phyloP scores from a whole-genome alignment of 2,888 invertebrate genomes.

The Erannis defoliaria region DNA sequence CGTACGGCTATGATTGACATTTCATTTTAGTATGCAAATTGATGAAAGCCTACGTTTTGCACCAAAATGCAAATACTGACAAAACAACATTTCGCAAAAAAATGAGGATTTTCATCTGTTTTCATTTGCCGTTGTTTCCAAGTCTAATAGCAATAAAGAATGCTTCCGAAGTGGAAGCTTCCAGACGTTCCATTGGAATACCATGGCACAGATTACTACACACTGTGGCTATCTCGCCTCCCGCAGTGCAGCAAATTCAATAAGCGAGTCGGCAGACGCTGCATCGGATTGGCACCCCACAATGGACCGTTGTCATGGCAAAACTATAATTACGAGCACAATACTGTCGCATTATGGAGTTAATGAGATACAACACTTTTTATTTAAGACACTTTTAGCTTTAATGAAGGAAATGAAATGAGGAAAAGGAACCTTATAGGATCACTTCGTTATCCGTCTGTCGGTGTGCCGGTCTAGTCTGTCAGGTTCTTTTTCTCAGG shows the following conservation, averaged over 20 bases:
- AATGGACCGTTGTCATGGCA: conserved; percentile 34
- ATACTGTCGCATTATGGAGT: neutral
- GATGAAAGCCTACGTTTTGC: no score
- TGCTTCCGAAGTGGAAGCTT: neutral
- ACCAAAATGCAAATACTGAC: neutral
- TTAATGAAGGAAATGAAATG: neutral
- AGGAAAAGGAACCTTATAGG: neutral
- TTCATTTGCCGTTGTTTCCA: neutral
- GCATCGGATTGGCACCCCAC: conserved; percentile 19
- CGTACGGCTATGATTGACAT: no score
- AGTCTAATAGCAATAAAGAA: neutral
- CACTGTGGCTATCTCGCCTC: conserved; percentile 1
- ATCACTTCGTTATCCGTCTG: no score
- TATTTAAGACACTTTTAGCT: no score
- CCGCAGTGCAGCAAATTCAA: conserved; percentile 42
- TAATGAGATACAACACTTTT: neutral
- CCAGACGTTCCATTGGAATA: conserved; percentile 5
- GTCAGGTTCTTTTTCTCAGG: no score
- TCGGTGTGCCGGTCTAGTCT: no score
- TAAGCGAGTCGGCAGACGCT: conserved; percentile 26
- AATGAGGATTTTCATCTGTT: no score
- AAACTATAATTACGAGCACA: conserved; percentile 12
- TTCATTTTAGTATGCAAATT: neutral
- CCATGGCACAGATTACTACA: neutral
- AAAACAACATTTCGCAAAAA: no score